Evolutionary conservation across 2,797 vertebrate genomes (phyloP).

Genomic region (Pitangus sulphuratus): DNA sequence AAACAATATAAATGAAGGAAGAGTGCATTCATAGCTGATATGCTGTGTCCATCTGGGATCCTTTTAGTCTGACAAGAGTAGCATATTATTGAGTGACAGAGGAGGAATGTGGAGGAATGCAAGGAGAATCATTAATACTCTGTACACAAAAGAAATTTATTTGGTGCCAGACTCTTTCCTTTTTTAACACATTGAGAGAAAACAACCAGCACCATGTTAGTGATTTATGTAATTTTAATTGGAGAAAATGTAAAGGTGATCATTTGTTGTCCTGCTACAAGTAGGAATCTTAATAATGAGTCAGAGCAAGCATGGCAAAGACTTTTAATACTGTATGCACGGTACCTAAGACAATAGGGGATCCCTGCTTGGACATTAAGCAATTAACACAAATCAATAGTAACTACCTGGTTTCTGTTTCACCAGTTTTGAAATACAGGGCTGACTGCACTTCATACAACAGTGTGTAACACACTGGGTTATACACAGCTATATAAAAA

Average conservation of each 20-base stretch:
- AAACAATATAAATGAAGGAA: constrained; percentile 68
- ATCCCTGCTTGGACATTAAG: not conserved
- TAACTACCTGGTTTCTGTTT: not conserved
- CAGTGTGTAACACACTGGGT: not conserved
- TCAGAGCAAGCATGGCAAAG: not conserved
- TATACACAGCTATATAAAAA: not conserved
- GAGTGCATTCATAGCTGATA: constrained; percentile 31
- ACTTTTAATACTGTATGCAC: not conserved
- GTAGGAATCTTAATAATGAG: not conserved
- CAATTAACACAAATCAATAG: not conserved
- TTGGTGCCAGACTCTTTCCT: not conserved
- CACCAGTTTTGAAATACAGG: not conserved
- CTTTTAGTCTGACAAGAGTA: constrained; percentile 51
- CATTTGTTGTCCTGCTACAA: not conserved
- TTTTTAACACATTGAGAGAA: not conserved
- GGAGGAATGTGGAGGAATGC: constrained; percentile 58
- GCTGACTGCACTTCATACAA: not conserved
- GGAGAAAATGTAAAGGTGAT: not conserved
- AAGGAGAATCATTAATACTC: constrained; percentile 31
- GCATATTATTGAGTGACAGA: constrained; percentile 46
- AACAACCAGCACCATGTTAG: not conserved
- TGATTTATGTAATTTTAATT: not conserved
- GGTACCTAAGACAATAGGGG: not conserved
- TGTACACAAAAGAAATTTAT: constrained; percentile 18
- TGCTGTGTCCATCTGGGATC: constrained; percentile 33